Percentiles rank a stretch among this genome's conserved stretches.
phyloP scores from a whole-genome alignment of 2,797 vertebrate species.

The Pseudochirops corinnae region DNA sequence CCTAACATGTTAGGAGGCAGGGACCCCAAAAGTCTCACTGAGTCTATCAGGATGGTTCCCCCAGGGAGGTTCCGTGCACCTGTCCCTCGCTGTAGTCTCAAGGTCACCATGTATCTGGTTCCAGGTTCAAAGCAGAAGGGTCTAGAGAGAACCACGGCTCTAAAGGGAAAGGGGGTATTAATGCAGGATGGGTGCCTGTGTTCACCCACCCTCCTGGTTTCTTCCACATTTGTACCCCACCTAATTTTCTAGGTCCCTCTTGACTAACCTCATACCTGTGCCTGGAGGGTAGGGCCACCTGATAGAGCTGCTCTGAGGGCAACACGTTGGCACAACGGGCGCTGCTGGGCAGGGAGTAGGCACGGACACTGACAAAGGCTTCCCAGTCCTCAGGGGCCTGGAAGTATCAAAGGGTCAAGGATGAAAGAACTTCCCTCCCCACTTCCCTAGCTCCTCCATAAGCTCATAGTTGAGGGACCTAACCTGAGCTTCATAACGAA shows the following conservation, averaged over 20 bases:
- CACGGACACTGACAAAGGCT: conserved; percentile 89
- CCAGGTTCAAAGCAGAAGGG: conserved; percentile 93
- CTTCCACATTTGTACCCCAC: background rate
- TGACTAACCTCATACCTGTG: conserved; percentile 85
- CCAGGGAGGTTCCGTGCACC: conserved; percentile 86
- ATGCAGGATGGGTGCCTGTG: background rate
- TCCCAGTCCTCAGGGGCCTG: conserved; percentile 95
- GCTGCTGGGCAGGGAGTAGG: conserved; percentile 88
- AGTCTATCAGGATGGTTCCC: conserved; percentile 91
- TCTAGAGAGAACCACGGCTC: conserved; percentile 89
- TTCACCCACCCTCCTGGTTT: background rate
- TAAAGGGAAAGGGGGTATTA: conserved; percentile 50
- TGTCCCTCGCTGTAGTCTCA: conserved; percentile 89
- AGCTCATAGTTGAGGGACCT: background rate
- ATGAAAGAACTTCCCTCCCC: background rate
- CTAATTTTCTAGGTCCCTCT: background rate
- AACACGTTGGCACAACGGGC: conserved; percentile 91
- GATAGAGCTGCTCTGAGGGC: conserved; percentile 92
- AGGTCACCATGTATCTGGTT: conserved; percentile 87
- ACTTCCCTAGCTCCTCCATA: background rate
- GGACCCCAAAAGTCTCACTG: conserved; percentile 84
- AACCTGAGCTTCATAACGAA: conserved; percentile 93
- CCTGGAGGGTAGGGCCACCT: conserved; percentile 87
- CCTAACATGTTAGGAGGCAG: background rate
- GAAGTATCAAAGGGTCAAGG: background rate